Conservation (phyloP, 2,797 vertebrate species). For the Enteromius radiatus region DNA sequence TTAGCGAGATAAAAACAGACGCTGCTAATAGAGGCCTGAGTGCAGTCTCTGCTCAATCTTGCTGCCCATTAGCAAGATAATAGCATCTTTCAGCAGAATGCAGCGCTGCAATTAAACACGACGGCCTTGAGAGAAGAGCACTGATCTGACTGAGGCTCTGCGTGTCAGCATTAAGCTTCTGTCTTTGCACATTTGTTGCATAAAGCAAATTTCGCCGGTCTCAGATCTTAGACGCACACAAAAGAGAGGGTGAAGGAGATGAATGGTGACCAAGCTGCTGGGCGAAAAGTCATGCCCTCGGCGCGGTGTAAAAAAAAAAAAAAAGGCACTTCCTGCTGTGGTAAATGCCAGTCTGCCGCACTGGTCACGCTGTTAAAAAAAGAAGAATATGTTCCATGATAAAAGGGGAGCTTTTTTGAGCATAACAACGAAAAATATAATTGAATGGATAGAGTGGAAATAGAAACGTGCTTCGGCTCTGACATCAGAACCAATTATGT, state of each 20-base stretch:
- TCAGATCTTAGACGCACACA: slow-evolving; percentile 31
- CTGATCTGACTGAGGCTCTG: slow-evolving; percentile 22
- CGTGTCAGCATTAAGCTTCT: slow-evolving; percentile 21
- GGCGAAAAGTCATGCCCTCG: slow-evolving; percentile 34
- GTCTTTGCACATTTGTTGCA: slow-evolving; percentile 23
- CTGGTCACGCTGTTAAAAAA: slow-evolving; percentile 20
- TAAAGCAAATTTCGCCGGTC: slow-evolving; percentile 31
- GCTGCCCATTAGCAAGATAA: slow-evolving; percentile 52
- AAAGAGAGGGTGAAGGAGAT: slow-evolving; percentile 27
- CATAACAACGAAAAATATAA: not conserved
- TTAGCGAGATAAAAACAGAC: slow-evolving; percentile 31
- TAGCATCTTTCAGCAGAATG: slow-evolving; percentile 41
- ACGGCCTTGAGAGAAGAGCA: slow-evolving; percentile 20
- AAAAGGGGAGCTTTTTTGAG: slow-evolving; percentile 7
- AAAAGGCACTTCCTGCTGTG: slow-evolving; percentile 23
- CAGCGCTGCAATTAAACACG: slow-evolving; percentile 55
- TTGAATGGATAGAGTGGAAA: not conserved
- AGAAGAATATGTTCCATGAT: not conserved
- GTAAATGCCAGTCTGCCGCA: not conserved
- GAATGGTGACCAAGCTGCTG: slow-evolving; percentile 11
- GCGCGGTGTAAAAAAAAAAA: not conserved
- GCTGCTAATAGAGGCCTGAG: slow-evolving; percentile 36
- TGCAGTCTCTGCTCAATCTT: slow-evolving; percentile 45
- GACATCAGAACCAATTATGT: slow-evolving; percentile 17
- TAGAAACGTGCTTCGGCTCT: slow-evolving; percentile 5